phyloP scores from a whole-genome alignment of 2,113 vertebrate genomes.

The Tachycineta bicolor region DNA sequence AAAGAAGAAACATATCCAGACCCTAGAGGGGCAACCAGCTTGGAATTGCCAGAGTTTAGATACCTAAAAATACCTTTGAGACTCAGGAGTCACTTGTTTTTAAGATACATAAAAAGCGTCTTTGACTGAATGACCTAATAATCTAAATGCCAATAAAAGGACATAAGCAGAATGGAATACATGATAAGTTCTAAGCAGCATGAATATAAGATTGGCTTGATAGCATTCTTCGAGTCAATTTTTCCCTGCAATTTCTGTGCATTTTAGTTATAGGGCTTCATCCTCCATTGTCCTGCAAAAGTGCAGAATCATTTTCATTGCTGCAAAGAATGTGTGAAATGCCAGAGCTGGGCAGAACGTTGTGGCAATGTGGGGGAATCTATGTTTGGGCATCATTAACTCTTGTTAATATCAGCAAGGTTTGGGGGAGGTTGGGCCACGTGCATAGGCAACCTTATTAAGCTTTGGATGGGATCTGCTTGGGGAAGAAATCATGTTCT shows the following conservation, averaged over 20 bases:
- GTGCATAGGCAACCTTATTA: background rate
- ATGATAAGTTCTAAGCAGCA: background rate
- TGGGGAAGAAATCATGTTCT: background rate
- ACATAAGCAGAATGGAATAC: background rate
- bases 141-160: background rate
- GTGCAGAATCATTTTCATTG: background rate
- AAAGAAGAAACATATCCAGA: background rate
- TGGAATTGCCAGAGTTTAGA: background rate
- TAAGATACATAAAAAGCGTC: background rate
- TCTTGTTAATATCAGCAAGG: background rate
- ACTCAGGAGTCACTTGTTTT: background rate
- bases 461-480: background rate
- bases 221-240: background rate
- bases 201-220: background rate
- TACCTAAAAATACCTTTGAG: background rate
- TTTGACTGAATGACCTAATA: background rate
- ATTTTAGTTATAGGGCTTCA: background rate
- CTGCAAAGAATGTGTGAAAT: background rate
- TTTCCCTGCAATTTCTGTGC: background rate
- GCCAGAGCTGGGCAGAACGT: background rate
- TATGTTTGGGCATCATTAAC: background rate
- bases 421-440: background rate
- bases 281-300: background rate
- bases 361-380: background rate
- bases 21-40: background rate